Evolutionary conservation across 2,113 vertebrate genomes (phyloP).

Genomic region (Rhizomys pruinosus): DNA sequence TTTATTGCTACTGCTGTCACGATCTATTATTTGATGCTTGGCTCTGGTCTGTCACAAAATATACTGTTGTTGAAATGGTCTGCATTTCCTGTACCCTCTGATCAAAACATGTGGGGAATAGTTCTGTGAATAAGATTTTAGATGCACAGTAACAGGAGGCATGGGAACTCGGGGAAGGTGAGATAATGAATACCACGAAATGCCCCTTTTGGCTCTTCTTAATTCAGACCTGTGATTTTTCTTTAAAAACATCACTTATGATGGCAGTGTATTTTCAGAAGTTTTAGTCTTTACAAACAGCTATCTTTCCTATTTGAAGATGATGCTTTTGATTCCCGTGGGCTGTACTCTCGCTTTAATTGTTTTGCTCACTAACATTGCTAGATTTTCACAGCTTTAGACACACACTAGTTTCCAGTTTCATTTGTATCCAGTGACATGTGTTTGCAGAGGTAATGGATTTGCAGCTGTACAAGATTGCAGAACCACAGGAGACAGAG

Average conservation of each 20-base stretch:
- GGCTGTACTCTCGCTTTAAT: constrained; percentile 58
- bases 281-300: constrained; percentile 46
- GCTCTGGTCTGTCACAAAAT: constrained; percentile 47
- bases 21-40: constrained; percentile 48
- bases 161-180: not conserved
- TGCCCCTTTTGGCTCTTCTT: not conserved
- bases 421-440: constrained; percentile 63
- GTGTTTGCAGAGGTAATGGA: constrained; percentile 66
- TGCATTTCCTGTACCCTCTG: not conserved
- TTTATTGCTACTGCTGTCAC: not conserved
- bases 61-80: constrained; percentile 6
- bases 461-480: constrained; percentile 28
- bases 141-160: not conserved
- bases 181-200: not conserved
- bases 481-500: not conserved
- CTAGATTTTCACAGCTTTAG: constrained; percentile 59
- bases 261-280: not conserved
- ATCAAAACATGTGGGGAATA: constrained; percentile 6
- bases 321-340: constrained; percentile 37
- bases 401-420: constrained; percentile 60
- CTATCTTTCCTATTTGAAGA: constrained; percentile 10
- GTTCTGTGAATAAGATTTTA: constrained; percentile 27
- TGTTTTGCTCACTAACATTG: constrained; percentile 68
- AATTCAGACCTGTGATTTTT: constrained; percentile 15
- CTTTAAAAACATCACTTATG: not conserved